Base-by-base conservation (phyloP, 2,113 vertebrate genomes). In the Tretioscincus oriximinensis region DNA sequence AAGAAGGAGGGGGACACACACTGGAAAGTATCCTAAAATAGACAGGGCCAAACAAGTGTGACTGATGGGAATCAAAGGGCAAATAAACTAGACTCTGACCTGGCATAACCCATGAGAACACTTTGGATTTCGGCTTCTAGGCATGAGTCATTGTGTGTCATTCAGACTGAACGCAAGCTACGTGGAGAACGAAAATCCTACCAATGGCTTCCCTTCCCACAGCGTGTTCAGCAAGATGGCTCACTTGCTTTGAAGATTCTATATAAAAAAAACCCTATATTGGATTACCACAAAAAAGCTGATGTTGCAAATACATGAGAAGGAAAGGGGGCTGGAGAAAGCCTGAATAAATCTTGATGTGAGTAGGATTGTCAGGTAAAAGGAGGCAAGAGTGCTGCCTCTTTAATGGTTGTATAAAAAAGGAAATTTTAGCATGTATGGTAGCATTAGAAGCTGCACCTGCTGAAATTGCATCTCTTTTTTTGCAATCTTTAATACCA, bases 51-150 rank as follows among this genome's bases (percentile, higher is more conserved):
- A 90, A 84, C 76, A 84, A 90, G 86, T 80, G 81, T 83, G 78
- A 91, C 78, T 28, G 85, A 82, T 77, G 61, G 80, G 89, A 90
- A 61, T 77, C 89, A 85, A 91, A 92, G 86, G 85, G 85, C 83
- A 89, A 83, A 86, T 71, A 71, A 88, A 85, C 74, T 61, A 51
- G 24, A 63, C 1, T 10, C 0, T 87, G 90, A 89, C 87, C 86
- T 9, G 20, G 77, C 22, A 24, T 85, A 86, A 91, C 87, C 90
- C 70, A 54, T 14, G 72, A 76, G 89, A 87, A 84, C 61, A 72
- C 73, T 89, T 90, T 72, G 68, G 64, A 49, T 68, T 81, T 60
- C 72, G 67, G 24, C 73, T 83, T 54, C 5, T 28, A 7, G 0
- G 76, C 86, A 2, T 81, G 78, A 91, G 60, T 86, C 83, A 90